Evolutionary conservation across 2,888 invertebrate species (phyloP).

Genomic region (Pristionchus arcanus): DNA sequence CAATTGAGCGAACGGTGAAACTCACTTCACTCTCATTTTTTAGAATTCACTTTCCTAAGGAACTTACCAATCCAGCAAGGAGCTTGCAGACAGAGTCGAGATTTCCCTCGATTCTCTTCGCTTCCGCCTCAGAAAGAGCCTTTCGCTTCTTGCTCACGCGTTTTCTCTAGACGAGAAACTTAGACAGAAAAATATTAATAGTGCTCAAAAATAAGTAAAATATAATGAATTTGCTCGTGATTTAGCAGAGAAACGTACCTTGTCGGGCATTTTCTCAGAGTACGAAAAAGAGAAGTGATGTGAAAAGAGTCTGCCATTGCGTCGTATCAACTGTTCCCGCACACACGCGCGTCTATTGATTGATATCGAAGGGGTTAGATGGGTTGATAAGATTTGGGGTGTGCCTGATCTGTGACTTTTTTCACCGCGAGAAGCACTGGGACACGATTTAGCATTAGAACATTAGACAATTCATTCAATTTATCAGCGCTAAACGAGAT

Average conservation of each 20-base stretch:
- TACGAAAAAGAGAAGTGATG: background rate
- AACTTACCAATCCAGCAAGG: constrained; percentile 42
- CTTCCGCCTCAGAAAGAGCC: background rate
- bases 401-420: background rate
- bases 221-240: background rate
- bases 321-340: constrained; percentile 6
- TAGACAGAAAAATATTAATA: background rate
- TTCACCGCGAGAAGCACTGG: no score
- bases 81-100: constrained; percentile 1
- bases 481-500: background rate
- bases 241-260: background rate
- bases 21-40: background rate
- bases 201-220: background rate
- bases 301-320: background rate
- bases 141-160: constrained; percentile 12
- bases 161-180: background rate
- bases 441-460: no score
- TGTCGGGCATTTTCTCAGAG: background rate
- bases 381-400: constrained; percentile 13
- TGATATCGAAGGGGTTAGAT: background rate
- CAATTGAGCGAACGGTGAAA: background rate
- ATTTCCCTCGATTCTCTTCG: constrained; percentile 15
- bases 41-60: no score
- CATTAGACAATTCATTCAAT: background rate
- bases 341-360: background rate